Evolutionary conservation across 2,113 vertebrate species (phyloP).

Genomic region (Macquaria australasica): DNA sequence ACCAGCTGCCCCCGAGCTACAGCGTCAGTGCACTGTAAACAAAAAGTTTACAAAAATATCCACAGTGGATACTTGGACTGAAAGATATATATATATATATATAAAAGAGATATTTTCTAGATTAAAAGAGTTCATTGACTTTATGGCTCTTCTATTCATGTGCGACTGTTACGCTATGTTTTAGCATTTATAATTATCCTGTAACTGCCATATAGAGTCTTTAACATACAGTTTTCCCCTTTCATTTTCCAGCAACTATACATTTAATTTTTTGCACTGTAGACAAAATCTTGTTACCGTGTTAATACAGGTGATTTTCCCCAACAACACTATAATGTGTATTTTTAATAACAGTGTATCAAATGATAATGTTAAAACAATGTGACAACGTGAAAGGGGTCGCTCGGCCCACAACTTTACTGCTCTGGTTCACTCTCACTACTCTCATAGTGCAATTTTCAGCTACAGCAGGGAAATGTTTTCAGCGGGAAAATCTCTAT

Average conservation of each 20-base stretch:
- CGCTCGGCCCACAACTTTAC: neutral
- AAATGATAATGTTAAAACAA: too few species aligned
- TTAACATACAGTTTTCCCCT: neutral
- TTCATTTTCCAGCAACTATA: neutral
- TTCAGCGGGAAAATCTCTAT: too few species aligned
- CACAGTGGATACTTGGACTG: neutral
- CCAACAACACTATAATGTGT: too few species aligned
- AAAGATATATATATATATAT: neutral
- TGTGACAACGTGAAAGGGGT: neutral
- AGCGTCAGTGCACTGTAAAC: neutral
- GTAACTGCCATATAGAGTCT: neutral
- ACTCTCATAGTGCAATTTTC: too few species aligned
- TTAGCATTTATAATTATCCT: neutral
- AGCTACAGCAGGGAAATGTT: too few species aligned
- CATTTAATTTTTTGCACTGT: neutral
- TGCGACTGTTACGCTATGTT: neutral
- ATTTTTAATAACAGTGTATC: neutral
- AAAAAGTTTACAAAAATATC: constrained; percentile 23
- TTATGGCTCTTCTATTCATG: neutral
- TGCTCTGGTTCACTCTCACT: too few species aligned
- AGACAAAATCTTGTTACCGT: neutral
- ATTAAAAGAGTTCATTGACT: neutral
- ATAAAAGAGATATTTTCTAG: too few species aligned
- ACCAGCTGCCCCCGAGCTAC: neutral
- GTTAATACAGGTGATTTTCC: too few species aligned